Evolutionary conservation across 1,140 invertebrate genomes (phyloP).

Genomic region (Carposina sasakii): DNA sequence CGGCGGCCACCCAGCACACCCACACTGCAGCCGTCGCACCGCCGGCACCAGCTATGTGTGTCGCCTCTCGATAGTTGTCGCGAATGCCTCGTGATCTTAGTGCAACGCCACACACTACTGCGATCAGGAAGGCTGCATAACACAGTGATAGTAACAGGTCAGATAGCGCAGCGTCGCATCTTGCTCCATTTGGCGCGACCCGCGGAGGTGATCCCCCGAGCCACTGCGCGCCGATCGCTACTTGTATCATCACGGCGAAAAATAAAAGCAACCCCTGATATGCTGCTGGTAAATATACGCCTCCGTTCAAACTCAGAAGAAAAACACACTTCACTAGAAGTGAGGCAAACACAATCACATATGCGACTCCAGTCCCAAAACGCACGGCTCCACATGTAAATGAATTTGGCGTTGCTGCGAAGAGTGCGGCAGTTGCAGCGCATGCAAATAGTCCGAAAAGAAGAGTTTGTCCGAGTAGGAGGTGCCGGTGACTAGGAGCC

Average conservation of each 20-base stretch:
- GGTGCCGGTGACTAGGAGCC: slow-evolving; percentile 86
- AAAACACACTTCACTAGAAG: slow-evolving; percentile 96
- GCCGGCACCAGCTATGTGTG: slow-evolving; percentile 89
- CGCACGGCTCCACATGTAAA: slow-evolving; percentile 88
- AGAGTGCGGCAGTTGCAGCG: slow-evolving; percentile 85
- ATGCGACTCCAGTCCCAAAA: slow-evolving; percentile 89
- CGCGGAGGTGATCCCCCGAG: slow-evolving; percentile 81
- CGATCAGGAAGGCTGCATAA: slow-evolving; percentile 87
- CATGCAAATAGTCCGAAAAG: slow-evolving; percentile 89
- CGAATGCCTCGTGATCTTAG: slow-evolving; percentile 88
- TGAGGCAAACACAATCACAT: slow-evolving; percentile 91
- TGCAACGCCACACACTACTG: slow-evolving; percentile 88
- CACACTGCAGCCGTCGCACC: slow-evolving; percentile 89
- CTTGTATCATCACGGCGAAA: slow-evolving; percentile 91
- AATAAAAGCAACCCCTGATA: slow-evolving; percentile 92
- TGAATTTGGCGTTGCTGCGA: slow-evolving; percentile 84
- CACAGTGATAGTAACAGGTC: slow-evolving; percentile 85
- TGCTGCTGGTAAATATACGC: slow-evolving; percentile 93
- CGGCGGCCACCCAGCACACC: slow-evolving; percentile 86
- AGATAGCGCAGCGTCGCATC: slow-evolving; percentile 78
- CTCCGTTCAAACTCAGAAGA: slow-evolving; percentile 90
- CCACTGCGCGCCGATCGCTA: slow-evolving; percentile 92
- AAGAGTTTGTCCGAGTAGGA: slow-evolving; percentile 93
- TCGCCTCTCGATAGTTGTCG: slow-evolving; percentile 93
- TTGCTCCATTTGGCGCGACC: slow-evolving; percentile 56